Evolutionary conservation across 1,140 invertebrate genomes (phyloP).

Genomic region (Helicoverpa armigera): DNA sequence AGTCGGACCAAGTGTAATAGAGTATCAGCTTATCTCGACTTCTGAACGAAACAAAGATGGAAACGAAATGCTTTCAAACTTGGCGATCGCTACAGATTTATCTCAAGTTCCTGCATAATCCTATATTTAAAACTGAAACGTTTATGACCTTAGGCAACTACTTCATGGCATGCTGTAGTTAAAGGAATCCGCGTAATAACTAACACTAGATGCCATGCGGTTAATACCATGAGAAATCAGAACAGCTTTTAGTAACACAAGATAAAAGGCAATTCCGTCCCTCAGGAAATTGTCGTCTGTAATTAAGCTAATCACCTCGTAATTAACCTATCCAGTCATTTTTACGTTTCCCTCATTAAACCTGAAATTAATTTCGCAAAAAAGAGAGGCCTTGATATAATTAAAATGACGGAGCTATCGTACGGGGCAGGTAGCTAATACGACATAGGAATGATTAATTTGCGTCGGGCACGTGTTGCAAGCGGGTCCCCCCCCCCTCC

Average conservation of each 20-base stretch:
- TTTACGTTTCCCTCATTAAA: constrained; percentile 5
- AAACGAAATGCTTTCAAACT: constrained; percentile 1
- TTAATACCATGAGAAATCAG: too few species aligned
- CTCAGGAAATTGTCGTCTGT: too few species aligned
- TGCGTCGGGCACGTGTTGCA: constrained; percentile 31
- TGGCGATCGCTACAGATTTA: background rate
- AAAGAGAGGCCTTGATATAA: constrained; percentile 28
- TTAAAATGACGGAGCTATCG: constrained; percentile 39
- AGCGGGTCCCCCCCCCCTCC: background rate
- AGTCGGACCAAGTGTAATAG: constrained; percentile 39
- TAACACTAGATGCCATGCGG: too few species aligned
- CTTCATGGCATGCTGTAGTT: too few species aligned
- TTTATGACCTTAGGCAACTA: too few species aligned
- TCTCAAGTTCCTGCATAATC: background rate
- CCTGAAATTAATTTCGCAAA: background rate
- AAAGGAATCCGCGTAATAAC: too few species aligned
- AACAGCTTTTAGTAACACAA: too few species aligned
- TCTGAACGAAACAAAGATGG: constrained; percentile 13
- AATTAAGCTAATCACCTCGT: background rate
- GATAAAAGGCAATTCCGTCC: too few species aligned
- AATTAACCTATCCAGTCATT: background rate
- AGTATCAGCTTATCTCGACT: constrained; percentile 37
- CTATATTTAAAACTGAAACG: too few species aligned
- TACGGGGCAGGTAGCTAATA: constrained; percentile 45
- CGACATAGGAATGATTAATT: constrained; percentile 54